Conservation (phyloP, 1,140 invertebrate genomes). For the Halotydeus destructor region DNA sequence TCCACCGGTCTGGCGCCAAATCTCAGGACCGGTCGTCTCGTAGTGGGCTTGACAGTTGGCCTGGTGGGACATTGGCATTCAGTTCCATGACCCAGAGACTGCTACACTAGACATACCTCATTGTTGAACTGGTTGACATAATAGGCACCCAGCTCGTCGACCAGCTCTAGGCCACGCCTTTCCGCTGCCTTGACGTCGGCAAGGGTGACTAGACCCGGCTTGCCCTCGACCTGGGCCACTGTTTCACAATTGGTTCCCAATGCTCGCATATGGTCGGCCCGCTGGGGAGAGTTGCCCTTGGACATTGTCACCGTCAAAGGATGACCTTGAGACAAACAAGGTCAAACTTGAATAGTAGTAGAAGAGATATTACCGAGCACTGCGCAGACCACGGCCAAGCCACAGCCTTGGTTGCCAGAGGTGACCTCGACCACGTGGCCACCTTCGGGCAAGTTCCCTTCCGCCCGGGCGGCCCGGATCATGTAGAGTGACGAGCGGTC, state of each 20-base stretch:
- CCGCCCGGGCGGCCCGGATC: conserved; percentile 6
- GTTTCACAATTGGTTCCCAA: conserved; percentile 5
- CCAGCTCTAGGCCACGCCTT: conserved; percentile 1
- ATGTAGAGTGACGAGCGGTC: conserved; percentile 12
- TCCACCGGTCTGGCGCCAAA: conserved; percentile 28
- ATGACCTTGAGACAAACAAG: too few species aligned
- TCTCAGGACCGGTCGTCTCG: conserved; percentile 31
- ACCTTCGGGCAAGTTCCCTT: conserved; percentile 5
- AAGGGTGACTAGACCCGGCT: conserved; percentile 12
- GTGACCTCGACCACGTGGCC: conserved; percentile 10
- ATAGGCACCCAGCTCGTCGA: not conserved
- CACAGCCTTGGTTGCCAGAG: conserved; percentile 13
- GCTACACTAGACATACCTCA: not conserved
- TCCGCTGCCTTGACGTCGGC: conserved; percentile 8
- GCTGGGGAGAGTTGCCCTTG: conserved; percentile 11
- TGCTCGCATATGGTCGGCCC: conserved; percentile 9
- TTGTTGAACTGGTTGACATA: conserved; percentile 10
- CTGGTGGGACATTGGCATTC: not conserved
- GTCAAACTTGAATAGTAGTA: too few species aligned
- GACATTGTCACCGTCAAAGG: conserved; percentile 12
- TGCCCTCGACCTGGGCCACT: conserved; percentile 8
- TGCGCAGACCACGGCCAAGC: conserved; percentile 8
- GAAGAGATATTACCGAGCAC: too few species aligned
- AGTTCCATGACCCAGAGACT: not conserved
- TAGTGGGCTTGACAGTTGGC: conserved; percentile 24